Conservation (phyloP, 2,888 invertebrate species). For the Eupithecia vulgata region DNA sequence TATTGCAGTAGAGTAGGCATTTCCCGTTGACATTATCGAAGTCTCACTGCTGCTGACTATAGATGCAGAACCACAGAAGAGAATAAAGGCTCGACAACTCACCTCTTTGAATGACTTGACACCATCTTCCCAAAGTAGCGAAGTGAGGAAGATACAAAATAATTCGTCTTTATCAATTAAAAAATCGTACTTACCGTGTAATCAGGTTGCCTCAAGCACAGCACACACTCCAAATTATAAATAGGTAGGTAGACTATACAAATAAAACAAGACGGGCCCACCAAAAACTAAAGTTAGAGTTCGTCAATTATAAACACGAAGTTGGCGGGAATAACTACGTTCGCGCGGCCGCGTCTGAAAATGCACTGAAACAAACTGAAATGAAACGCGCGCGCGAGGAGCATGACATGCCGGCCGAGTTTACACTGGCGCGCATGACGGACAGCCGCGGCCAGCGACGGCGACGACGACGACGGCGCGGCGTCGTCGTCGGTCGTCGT, state of each 20-base stretch:
- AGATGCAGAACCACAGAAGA: not conserved
- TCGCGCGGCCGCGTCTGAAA: constrained; percentile 32
- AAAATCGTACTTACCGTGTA: constrained; percentile 6
- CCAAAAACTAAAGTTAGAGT: constrained; percentile 16
- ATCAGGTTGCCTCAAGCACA: constrained; percentile 2
- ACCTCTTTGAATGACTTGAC: not conserved
- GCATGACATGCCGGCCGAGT: constrained; percentile 11
- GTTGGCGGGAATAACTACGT: constrained; percentile 33
- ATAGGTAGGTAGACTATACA: not conserved
- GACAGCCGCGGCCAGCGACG: not conserved
- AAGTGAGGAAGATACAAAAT: not conserved
- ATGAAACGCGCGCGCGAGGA: constrained; percentile 23
- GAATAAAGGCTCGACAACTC: not conserved
- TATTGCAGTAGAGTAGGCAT: not conserved
- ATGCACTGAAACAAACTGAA: constrained; percentile 30
- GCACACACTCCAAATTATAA: constrained; percentile 7
- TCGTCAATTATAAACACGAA: constrained; percentile 26
- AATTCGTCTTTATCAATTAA: not conserved
- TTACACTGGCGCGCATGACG: constrained; percentile 13
- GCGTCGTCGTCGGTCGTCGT: not conserved
- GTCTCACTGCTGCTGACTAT: not conserved
- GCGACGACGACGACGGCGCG: not conserved
- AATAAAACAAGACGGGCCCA: not conserved
- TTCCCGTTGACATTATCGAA: not conserved
- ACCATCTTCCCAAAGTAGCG: not conserved